Percentiles rank a stretch among this genome's conserved stretches.
phyloP scores from a whole-genome alignment of 2,888 invertebrate species.

The Mesorhabditis spiculigera region DNA sequence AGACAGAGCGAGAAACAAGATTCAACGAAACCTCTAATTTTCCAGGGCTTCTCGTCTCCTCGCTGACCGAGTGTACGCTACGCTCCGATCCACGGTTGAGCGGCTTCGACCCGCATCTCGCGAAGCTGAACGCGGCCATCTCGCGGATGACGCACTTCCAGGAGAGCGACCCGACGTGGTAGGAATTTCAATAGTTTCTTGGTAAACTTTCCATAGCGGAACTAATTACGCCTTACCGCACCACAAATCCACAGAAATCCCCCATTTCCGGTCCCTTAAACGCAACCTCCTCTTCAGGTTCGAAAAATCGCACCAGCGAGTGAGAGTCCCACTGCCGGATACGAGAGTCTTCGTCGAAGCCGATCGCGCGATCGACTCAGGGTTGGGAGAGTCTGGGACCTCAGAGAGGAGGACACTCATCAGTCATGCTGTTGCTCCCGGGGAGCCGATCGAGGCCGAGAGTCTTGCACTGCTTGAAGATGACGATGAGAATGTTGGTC shows the following conservation, averaged over 20 bases:
- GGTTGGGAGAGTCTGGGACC: neutral
- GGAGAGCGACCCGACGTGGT: constrained; percentile 41
- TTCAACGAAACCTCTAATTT: neutral
- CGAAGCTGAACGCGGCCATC: constrained; percentile 36
- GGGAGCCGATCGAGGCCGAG: neutral
- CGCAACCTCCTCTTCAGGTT: constrained; percentile 23
- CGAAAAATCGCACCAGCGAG: constrained; percentile 28
- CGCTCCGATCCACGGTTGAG: constrained; percentile 33
- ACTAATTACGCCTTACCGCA: neutral
- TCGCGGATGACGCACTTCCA: constrained; percentile 29
- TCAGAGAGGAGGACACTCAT: neutral
- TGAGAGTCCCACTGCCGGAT: neutral
- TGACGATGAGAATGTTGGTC: neutral
- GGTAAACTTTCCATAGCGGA: neutral
- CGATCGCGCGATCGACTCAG: neutral
- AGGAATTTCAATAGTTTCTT: neutral
- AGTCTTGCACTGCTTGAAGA: neutral
- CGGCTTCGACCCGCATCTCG: constrained; percentile 32
- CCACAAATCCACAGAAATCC: neutral
- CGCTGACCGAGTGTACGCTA: constrained; percentile 21
- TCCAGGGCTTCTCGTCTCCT: constrained; percentile 9
- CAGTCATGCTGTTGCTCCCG: neutral
- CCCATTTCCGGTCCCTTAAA: neutral
- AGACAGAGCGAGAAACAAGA: neutral
- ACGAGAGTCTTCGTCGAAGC: neutral